Conservation (phyloP, 2,888 invertebrate genomes). For the Apamea epomidion region DNA sequence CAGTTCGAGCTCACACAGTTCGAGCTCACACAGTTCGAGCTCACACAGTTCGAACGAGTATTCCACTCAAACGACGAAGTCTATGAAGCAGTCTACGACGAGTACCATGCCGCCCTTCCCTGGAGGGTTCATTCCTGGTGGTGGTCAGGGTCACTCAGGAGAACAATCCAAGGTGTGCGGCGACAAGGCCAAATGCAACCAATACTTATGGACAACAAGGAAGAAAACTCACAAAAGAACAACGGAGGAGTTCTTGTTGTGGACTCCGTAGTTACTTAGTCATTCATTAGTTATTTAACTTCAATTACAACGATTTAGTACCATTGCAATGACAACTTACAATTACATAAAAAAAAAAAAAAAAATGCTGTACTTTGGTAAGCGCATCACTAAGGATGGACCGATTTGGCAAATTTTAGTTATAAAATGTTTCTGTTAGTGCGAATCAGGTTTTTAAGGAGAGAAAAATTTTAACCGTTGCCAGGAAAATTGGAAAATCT, state of each 20-base stretch:
- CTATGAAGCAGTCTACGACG: constrained; percentile 10
- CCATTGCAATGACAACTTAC: neutral
- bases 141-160: neutral
- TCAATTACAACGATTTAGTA: neutral
- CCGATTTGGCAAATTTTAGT: neutral
- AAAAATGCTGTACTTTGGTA: neutral
- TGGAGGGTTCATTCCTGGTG: constrained; percentile 9
- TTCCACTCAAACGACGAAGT: too few species aligned
- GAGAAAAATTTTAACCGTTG: neutral
- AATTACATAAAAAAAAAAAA: neutral
- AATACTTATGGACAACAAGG: constrained; percentile 35
- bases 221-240: neutral
- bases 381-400: neutral
- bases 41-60: too few species aligned
- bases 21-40: too few species aligned
- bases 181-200: constrained; percentile 36
- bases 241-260: neutral
- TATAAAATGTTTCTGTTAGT: neutral
- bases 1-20: too few species aligned
- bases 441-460: neutral
- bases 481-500: neutral
- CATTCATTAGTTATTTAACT: neutral
- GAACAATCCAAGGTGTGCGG: constrained; percentile 14
- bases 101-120: constrained; percentile 53
- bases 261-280: constrained; percentile 17